Evolutionary conservation across 2,797 vertebrate species (phyloP), one percentile per base, ranked within the genome.

Genomic region (Sebastes itinus): DNA sequence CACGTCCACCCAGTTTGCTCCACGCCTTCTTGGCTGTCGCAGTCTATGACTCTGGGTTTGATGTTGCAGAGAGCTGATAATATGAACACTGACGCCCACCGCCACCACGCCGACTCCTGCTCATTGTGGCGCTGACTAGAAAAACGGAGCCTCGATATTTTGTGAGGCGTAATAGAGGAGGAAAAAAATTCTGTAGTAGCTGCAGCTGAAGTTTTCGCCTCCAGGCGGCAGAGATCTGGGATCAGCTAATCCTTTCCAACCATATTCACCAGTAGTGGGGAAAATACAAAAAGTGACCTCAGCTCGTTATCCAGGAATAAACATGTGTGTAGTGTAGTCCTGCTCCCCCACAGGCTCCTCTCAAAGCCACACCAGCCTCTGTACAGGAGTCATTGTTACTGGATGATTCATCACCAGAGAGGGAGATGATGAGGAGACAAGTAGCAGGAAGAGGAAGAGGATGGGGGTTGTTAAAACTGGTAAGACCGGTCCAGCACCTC

Each of bases 401-500:
- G 78, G 79, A 84, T 93, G 93, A 94, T 90, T 93, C 93, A 93
- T 84, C 87, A 20, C 80, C 87, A 82, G 58, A 81, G 78, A 86
- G 89, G 76, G 84, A 79, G 90, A 91, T 86, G 91, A 86, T 78
- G 83, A 90, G 72, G 85, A 90, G 88, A 89, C 81, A 30, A 79
- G 78, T 16, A 85, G 78, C 67, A 86, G 81, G 56, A 80, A 52
- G 62, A 68, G 32, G 74, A 69, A 56, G 71, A 73, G 30, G 59
- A 58, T 14, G 23, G 70, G 68, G 66, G 38, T 65, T 65, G 81
- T 97, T 97, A 99, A 95, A 99, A 99, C 95, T 98, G 97, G 93
- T 99, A 99, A 4, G 97, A 98, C 88, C 98, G 97, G 91, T 99
- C 98, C 95, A 99, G 96, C 88, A 99, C 98, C 95, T 99, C 98